A percentile compares a stretch with the other conserved stretches of the same genome.
These are phyloP conservation scores for Axea sp. DNA, from an alignment of 2,888 invertebrate species.

Conservation along the genomic window DNA sequence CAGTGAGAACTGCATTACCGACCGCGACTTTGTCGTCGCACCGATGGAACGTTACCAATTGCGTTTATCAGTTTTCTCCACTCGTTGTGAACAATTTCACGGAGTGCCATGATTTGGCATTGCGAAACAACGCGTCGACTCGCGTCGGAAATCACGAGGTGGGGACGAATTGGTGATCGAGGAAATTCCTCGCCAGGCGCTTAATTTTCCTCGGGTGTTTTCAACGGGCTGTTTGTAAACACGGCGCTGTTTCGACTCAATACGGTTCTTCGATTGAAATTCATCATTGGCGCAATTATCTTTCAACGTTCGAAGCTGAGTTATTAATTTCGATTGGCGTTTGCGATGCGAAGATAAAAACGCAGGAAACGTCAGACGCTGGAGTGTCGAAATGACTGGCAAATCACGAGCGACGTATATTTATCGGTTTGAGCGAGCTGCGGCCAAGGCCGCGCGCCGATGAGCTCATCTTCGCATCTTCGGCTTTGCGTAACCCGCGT, in stretches of 20 bases:
- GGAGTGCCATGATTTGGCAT: not conserved
- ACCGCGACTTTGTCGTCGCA: not conserved
- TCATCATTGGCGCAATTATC: not conserved
- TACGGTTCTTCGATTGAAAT: too few species aligned
- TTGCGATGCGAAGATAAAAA: conserved; percentile 16
- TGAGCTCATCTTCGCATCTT: conserved; percentile 64
- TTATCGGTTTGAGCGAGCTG: conserved; percentile 64
- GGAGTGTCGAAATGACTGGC: conserved; percentile 54
- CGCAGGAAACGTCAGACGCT: conserved; percentile 30
- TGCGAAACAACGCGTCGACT: not conserved
- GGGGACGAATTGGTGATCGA: not conserved
- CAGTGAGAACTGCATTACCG: conserved; percentile 8
- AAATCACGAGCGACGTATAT: conserved; percentile 60
- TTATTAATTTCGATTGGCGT: conserved; percentile 15
- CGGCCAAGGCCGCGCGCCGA: conserved; percentile 65
- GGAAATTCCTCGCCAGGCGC: too few species aligned
- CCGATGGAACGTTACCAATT: too few species aligned
- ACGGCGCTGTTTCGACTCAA: not conserved
- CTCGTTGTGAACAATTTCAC: not conserved
- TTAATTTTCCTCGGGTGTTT: too few species aligned
- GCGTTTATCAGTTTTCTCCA: conserved; percentile 5
- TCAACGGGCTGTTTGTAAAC: conserved; percentile 22
- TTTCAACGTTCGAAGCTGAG: conserved; percentile 1
- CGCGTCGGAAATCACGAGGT: conserved; percentile 3
- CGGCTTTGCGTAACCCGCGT: conserved; percentile 68